phyloP scores from a whole-genome alignment of 2,113 vertebrate genomes.

The Cyphomyrus plagiostoma region DNA sequence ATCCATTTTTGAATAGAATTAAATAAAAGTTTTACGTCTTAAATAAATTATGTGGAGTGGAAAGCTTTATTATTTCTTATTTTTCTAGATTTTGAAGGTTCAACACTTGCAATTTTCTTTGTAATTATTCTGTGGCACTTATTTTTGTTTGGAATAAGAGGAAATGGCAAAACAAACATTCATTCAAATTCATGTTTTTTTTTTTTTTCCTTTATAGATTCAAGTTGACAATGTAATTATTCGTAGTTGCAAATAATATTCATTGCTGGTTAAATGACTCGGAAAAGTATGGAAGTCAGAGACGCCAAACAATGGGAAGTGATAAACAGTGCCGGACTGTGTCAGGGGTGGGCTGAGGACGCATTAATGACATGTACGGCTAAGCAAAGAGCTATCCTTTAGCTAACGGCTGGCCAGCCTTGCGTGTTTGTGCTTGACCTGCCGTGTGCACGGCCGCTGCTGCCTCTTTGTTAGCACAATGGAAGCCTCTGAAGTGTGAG shows the following conservation, averaged over 20 bases:
- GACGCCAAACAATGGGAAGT: conserved; percentile 12
- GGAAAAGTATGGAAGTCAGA: conserved; percentile 26
- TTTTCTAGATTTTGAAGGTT: background rate
- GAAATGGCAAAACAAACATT: no score
- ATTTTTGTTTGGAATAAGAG: conserved; percentile 7
- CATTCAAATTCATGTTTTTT: conserved; percentile 3
- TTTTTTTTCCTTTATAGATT: background rate
- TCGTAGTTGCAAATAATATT: conserved; percentile 26
- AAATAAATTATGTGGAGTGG: background rate
- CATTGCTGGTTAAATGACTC: conserved; percentile 36
- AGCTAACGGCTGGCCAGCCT: conserved; percentile 31
- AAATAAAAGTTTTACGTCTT: background rate
- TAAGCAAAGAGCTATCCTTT: conserved; percentile 18
- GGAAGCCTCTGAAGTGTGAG: conserved; percentile 33
- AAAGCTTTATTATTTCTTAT: background rate
- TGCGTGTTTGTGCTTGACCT: conserved; percentile 36
- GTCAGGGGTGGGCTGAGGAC: conserved; percentile 23
- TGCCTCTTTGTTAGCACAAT: conserved; percentile 34
- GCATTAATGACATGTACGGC: conserved; percentile 37
- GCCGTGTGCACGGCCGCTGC: conserved; percentile 25
- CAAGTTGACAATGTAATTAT: conserved; percentile 19
- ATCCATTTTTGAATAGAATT: background rate
- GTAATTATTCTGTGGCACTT: background rate
- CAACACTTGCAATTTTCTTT: background rate
- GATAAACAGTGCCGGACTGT: conserved; percentile 30